phyloP scores from a whole-genome alignment of 2,888 invertebrate species.

The Cryptus armator region DNA sequence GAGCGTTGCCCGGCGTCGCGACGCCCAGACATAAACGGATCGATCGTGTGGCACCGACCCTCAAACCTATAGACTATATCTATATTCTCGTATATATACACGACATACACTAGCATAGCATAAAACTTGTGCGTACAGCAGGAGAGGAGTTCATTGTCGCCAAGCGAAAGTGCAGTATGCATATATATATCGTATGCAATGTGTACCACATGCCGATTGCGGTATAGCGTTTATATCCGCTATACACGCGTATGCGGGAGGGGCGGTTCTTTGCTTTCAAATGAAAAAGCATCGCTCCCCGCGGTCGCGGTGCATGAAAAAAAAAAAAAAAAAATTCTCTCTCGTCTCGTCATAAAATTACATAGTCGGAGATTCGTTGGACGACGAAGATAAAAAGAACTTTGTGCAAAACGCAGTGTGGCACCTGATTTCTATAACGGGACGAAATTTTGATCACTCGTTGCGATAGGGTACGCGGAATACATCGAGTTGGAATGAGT shows the following conservation, averaged over 20 bases:
- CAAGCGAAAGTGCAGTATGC: conserved; percentile 36
- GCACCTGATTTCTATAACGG: not conserved
- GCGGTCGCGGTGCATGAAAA: not conserved
- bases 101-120: not conserved
- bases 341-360: not conserved
- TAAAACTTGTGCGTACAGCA: conserved; percentile 36
- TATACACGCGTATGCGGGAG: not conserved
- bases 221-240: not conserved
- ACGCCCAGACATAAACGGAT: conserved; percentile 81
- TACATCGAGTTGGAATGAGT: no score
- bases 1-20: conserved; percentile 72
- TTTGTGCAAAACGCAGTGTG: not conserved
- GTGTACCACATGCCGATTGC: conserved; percentile 1
- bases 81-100: conserved; percentile 53
- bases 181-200: not conserved
- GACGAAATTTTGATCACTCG: not conserved
- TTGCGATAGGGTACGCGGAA: no score
- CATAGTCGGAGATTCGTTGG: not conserved
- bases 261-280: not conserved
- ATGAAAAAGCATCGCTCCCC: not conserved
- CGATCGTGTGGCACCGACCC: conserved; percentile 80
- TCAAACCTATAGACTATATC: conserved; percentile 67
- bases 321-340: not conserved
- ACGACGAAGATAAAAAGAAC: not conserved
- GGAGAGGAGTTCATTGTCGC: conserved; percentile 37